Base-by-base conservation (phyloP, 1,140 invertebrate genomes). In the Orius laevigatus region DNA sequence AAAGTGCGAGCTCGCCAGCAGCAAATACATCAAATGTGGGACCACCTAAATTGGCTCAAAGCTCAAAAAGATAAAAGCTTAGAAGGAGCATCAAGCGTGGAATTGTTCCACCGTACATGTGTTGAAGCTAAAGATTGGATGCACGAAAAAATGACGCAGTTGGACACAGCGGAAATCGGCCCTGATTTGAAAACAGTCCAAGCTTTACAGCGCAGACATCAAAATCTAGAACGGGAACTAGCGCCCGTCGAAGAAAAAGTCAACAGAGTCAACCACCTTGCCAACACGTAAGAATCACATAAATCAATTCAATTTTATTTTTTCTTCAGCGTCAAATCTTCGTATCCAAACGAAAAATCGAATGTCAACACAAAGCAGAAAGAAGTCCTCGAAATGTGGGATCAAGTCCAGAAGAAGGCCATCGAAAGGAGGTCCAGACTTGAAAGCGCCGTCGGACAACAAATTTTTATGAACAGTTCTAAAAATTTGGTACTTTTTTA, bases 41-140 rank as follows among this genome's bases (percentile, higher is more conserved):
- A 90, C 51, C 74, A 84, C 31, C 66, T 98, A 15, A 88, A 95
- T 63, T 74, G 80, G 57, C 67, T 95, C 9, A 92, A 92, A 62
- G 75, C 79, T 11, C 79, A 90, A 57, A 92, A 92, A 59, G 91
- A 94, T 59, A 87, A 84, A 61, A 90, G 79, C 54, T 60, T 96
- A 2, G 84, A 95, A 63, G 91, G 90, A 5, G 87, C 87, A 0
- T 87, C 84, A 2, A 85, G 89, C 62, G 89, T 98, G 53, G 91
- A 96, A 63, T 65, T 96, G 5, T 98, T 96, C 68, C 78, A 89
- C 58, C 78, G 89, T 49, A 89, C 86, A 0, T 95, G 90, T 63
- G 87, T 90, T 57, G 90, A 94, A 61, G 86, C 88, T 0, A 73
- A 80, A 54, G 86, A 91, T 59, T 94, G 91, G 89, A 94, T 95